Evolutionary conservation across 2,888 invertebrate genomes (phyloP).

Genomic region (Mythimna vitellina): DNA sequence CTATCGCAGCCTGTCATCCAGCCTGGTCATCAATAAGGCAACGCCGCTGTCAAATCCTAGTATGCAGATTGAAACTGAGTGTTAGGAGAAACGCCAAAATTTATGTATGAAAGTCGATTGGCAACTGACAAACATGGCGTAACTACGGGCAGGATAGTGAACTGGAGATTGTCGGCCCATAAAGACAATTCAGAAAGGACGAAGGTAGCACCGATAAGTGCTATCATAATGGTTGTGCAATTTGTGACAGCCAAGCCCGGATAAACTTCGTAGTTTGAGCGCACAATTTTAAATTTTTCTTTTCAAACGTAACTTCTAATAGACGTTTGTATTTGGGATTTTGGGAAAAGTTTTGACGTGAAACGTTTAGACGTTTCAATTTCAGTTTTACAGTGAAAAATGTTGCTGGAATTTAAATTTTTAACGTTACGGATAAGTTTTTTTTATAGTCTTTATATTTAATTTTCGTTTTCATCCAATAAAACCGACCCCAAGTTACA

Average conservation of each 20-base stretch:
- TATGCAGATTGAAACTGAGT: constrained; percentile 61
- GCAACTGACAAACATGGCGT: not conserved
- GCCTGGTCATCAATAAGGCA: constrained; percentile 57
- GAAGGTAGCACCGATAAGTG: constrained; percentile 53
- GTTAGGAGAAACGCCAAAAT: constrained; percentile 41
- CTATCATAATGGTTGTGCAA: constrained; percentile 49
- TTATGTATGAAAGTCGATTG: constrained; percentile 60
- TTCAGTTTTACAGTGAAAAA: not conserved
- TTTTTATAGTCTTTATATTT: not conserved
- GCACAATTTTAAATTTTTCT: constrained; percentile 23
- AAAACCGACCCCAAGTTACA: not conserved
- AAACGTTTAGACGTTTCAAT: not conserved
- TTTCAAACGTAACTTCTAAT: not conserved
- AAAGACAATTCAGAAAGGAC: constrained; percentile 55
- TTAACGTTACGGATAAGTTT: not conserved
- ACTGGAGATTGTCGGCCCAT: constrained; percentile 41
- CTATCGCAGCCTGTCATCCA: constrained; percentile 22
- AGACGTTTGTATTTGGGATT: not conserved
- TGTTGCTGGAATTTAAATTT: not conserved
- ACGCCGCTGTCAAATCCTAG: constrained; percentile 43
- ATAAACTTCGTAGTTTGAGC: constrained; percentile 31
- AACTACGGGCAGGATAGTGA: constrained; percentile 41
- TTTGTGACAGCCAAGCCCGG: constrained; percentile 39
- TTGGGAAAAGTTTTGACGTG: not conserved
- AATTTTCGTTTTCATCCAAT: not conserved